Conservation (phyloP, 2,888 invertebrate species). For the Caenorhabditis auriculariae region DNA sequence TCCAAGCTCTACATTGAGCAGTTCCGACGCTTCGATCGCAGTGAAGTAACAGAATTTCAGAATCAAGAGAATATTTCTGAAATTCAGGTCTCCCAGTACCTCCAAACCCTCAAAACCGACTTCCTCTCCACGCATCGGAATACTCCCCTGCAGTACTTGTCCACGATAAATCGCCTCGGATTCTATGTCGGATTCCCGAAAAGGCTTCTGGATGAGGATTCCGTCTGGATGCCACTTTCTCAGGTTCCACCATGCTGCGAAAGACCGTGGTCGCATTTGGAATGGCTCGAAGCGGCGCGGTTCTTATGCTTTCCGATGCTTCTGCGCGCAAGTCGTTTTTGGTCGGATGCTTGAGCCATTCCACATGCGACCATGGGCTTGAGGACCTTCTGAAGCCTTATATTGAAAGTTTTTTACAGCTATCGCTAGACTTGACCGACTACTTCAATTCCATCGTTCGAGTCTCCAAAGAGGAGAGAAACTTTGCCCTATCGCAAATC, state of each 20-base stretch:
- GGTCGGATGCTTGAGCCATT: no score
- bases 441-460: conserved; percentile 33
- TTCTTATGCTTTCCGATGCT: no score
- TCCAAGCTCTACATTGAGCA: conserved; percentile 30
- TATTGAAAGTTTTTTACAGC: no score
- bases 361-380: no score
- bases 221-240: conserved; percentile 36
- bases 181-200: conserved; percentile 36
- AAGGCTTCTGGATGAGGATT: conserved; percentile 30
- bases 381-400: background rate
- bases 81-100: conserved; percentile 15
- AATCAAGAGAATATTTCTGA: conserved; percentile 4
- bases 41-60: no score
- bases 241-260: background rate
- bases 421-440: conserved; percentile 28
- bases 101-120: conserved; percentile 31
- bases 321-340: no score
- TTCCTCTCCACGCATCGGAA: conserved; percentile 34
- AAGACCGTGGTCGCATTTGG: background rate
- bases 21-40: no score
- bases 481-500: conserved; percentile 28
- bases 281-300: background rate
- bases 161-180: conserved; percentile 26
- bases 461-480: conserved; percentile 32
- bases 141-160: conserved; percentile 27